These are phyloP conservation scores for Trochalopteron elliotii DNA, from an alignment of 2,113 vertebrate genomes.

Conservation along the genomic window DNA sequence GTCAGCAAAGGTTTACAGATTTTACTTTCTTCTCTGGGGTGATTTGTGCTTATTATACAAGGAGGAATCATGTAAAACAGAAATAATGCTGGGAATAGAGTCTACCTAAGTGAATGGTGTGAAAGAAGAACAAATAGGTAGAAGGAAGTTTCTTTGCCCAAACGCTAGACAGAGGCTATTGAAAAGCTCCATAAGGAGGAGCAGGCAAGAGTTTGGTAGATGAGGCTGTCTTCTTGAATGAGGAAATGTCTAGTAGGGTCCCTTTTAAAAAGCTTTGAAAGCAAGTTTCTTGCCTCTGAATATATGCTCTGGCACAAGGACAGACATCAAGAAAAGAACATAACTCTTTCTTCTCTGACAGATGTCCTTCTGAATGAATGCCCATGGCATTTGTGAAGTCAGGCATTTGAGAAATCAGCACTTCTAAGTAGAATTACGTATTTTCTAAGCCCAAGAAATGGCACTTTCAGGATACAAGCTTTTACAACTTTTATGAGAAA, in stretches of 20 bases:
- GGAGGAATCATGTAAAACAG: background rate
- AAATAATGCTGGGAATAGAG: background rate
- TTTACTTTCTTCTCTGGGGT: background rate
- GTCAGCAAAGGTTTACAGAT: background rate
- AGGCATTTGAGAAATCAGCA: background rate
- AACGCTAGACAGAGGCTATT: background rate
- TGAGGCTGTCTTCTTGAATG: background rate
- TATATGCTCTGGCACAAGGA: background rate
- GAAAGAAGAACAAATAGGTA: background rate
- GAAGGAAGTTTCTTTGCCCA: background rate
- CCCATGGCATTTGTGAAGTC: background rate
- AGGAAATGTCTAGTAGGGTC: background rate
- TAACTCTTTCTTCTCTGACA: conserved; percentile 1
- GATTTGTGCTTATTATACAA: background rate
- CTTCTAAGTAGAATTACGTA: background rate
- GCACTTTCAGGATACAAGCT: background rate
- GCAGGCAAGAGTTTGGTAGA: background rate
- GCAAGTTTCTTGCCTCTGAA: background rate
- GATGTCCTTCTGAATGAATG: conserved; percentile 21
- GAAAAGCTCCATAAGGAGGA: background rate
- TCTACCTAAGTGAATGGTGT: background rate
- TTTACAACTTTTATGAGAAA: background rate
- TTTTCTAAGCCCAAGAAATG: background rate
- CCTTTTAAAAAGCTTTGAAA: background rate
- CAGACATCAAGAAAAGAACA: background rate